Percentiles rank a stretch among this genome's conserved stretches.
Conservation (phyloP, 2,113 vertebrate species). For the Neolamprologus variostigma region DNA sequence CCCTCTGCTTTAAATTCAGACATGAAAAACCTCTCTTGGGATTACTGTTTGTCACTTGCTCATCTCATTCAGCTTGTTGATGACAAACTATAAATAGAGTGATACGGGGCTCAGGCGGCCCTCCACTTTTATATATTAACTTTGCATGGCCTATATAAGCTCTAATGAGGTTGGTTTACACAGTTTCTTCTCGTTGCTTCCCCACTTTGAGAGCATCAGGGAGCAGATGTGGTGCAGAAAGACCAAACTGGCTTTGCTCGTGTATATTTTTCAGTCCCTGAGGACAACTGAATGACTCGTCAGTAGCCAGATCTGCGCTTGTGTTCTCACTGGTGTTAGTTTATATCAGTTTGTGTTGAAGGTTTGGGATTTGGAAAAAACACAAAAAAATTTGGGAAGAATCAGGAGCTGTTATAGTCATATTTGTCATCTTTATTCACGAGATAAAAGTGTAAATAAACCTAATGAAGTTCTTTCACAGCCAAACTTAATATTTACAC, state of each 20-base stretch:
- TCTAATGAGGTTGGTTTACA: background rate
- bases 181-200: background rate
- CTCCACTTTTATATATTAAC: background rate
- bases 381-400: background rate
- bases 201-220: background rate
- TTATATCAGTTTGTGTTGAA: background rate
- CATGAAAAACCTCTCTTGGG: background rate
- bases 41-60: background rate
- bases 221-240: background rate
- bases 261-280: background rate
- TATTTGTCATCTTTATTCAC: background rate
- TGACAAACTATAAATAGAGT: constrained; percentile 1
- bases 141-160: background rate
- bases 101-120: background rate
- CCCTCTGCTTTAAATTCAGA: background rate
- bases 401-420: background rate
- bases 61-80: background rate
- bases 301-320: background rate
- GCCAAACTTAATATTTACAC: background rate
- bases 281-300: background rate
- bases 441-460: background rate
- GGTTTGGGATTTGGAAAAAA: background rate
- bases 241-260: background rate
- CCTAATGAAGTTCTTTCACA: background rate
- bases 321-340: background rate